Percentiles rank a stretch among this genome's conserved stretches.
These are phyloP conservation scores for Chaenogobius annularis DNA, from an alignment of 2,113 vertebrate genomes.

Conservation along the genomic window DNA sequence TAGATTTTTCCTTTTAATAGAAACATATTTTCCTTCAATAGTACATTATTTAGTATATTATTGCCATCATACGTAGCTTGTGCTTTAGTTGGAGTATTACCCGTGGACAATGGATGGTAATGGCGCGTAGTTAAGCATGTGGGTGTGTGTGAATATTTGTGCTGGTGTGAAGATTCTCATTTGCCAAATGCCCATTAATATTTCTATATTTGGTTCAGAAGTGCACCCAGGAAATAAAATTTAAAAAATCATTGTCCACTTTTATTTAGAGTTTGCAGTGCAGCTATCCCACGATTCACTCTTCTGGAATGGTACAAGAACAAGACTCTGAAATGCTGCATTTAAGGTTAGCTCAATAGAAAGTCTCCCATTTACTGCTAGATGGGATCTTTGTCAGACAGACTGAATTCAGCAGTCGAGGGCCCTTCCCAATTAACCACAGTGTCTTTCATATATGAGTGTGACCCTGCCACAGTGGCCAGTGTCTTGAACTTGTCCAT, in stretches of 20 bases:
- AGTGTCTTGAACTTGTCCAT: background rate
- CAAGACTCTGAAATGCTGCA: too few relatives aligned
- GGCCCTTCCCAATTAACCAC: background rate
- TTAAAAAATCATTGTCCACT: background rate
- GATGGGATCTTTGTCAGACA: too few relatives aligned
- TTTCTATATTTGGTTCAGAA: constrained; percentile 26
- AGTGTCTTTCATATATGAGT: background rate
- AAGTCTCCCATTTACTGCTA: too few relatives aligned
- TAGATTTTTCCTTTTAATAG: too few relatives aligned
- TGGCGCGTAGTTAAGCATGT: constrained; percentile 44
- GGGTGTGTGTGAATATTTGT: constrained; percentile 51
- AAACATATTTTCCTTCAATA: background rate
- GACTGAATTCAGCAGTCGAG: too few relatives aligned
- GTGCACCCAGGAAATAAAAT: background rate
- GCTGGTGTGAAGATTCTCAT: constrained; percentile 45
- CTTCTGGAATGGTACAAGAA: too few relatives aligned
- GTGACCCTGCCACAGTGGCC: background rate
- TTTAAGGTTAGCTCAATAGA: too few relatives aligned
- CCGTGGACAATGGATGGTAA: constrained; percentile 3
- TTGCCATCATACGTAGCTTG: background rate
- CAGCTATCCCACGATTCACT: background rate
- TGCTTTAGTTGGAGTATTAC: constrained; percentile 16
- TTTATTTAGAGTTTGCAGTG: background rate
- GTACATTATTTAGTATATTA: background rate
- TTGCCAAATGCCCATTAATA: constrained; percentile 21